Evolutionary conservation across 2,113 vertebrate genomes (phyloP).

Genomic region (Pluvialis apricaria): DNA sequence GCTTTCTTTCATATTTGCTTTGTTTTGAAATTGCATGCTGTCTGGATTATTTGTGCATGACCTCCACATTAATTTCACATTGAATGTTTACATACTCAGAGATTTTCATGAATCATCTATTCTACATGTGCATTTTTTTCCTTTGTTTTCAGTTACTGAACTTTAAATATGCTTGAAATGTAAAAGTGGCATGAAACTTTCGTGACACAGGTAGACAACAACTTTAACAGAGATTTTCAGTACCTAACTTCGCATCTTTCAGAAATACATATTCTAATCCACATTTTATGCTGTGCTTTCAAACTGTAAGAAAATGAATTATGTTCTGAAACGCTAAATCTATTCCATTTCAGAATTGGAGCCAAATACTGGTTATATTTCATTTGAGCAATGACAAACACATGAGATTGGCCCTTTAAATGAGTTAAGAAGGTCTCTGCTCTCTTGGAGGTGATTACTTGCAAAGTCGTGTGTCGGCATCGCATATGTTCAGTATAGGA

Average conservation of each 20-base stretch:
- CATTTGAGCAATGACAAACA: neutral
- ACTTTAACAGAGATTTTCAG: neutral
- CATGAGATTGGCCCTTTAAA: neutral
- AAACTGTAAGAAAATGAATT: neutral
- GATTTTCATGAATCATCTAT: conserved; percentile 66
- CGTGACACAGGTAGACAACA: conserved; percentile 69
- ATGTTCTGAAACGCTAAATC: neutral
- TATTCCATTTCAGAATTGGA: neutral
- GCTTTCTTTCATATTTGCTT: conserved; percentile 65
- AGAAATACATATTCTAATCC: neutral
- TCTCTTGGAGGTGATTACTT: neutral
- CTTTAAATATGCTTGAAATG: conserved; percentile 79
- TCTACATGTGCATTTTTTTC: conserved; percentile 67
- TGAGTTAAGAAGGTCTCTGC: neutral
- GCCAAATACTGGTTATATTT: neutral
- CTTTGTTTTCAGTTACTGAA: conserved; percentile 76
- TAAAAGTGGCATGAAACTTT: conserved; percentile 85
- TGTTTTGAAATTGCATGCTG: conserved; percentile 71
- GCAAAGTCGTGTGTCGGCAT: neutral
- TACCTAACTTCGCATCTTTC: neutral
- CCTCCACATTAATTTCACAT: conserved; percentile 52
- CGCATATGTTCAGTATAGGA: neutral
- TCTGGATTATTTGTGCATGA: conserved; percentile 73
- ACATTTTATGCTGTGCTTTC: neutral
- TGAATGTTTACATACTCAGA: conserved; percentile 62